phyloP scores from a whole-genome alignment of 1,140 invertebrate species.

The Ceratoteleas bidentatus region DNA sequence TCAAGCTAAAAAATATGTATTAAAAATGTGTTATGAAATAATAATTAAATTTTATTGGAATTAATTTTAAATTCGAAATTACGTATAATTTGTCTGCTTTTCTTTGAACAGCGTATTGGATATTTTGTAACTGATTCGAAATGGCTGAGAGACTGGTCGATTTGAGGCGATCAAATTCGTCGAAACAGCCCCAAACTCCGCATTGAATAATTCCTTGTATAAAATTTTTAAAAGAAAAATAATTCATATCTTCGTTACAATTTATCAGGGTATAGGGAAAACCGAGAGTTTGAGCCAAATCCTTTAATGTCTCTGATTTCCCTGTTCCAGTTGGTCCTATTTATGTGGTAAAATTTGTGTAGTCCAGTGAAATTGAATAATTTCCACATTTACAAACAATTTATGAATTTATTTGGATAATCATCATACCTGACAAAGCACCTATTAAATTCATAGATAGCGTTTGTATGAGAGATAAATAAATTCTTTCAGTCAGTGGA shows the following conservation, averaged over 20 bases:
- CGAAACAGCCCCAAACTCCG: constrained; percentile 95
- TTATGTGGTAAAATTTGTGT: neutral
- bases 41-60: neutral
- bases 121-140: constrained; percentile 93
- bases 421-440: constrained; percentile 90
- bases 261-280: constrained; percentile 94
- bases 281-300: constrained; percentile 93
- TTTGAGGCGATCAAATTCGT: constrained; percentile 96
- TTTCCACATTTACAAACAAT: no score
- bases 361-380: no score
- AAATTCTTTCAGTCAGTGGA: constrained; percentile 94
- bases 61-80: neutral
- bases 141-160: constrained; percentile 95
- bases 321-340: constrained; percentile 90
- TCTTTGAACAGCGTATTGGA: constrained; percentile 89
- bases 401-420: no score
- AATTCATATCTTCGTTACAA: constrained; percentile 96
- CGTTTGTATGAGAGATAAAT: constrained; percentile 94
- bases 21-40: neutral
- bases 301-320: constrained; percentile 95
- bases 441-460: constrained; percentile 94
- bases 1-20: constrained; percentile 86
- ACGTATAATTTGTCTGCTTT: constrained; percentile 74
- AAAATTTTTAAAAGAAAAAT: constrained; percentile 91
- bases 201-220: constrained; percentile 87